Evolutionary conservation across 1,140 invertebrate species (phyloP).

Genomic region (Holcopasites calliopsidis): DNA sequence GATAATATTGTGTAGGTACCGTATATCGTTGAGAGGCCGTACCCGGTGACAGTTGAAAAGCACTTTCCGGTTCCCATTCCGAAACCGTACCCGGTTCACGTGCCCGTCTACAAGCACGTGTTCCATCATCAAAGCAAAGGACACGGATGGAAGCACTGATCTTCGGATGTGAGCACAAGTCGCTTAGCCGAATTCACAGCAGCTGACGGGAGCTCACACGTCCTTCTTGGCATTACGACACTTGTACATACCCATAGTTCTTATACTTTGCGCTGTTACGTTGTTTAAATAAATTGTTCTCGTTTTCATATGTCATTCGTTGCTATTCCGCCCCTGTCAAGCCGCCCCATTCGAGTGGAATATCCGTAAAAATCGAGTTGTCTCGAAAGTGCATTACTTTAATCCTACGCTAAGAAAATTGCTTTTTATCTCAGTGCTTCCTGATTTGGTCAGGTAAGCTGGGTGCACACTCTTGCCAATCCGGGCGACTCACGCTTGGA

Average conservation of each 20-base stretch:
- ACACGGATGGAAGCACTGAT: slow-evolving; percentile 72
- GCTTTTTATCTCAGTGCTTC: not conserved
- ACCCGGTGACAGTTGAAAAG: slow-evolving; percentile 88
- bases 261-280: slow-evolving; percentile 28
- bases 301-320: not conserved
- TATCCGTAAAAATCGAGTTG: not conserved
- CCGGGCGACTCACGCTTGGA: too few relatives aligned
- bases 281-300: slow-evolving; percentile 51
- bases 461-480: not conserved
- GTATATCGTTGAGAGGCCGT: slow-evolving; percentile 88
- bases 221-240: slow-evolving; percentile 17
- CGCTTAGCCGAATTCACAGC: slow-evolving; percentile 39
- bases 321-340: not conserved
- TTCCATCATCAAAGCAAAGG: slow-evolving; percentile 83
- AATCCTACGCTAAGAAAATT: not conserved
- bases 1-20: slow-evolving; percentile 80
- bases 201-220: not conserved
- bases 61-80: slow-evolving; percentile 87
- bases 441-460: not conserved
- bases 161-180: not conserved
- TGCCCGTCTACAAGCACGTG: slow-evolving; percentile 90
- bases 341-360: not conserved
- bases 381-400: slow-evolving; percentile 27
- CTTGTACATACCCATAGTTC: slow-evolving; percentile 51
- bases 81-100: slow-evolving; percentile 88